phyloP scores from a whole-genome alignment of 2,113 vertebrate species.

The Tursiops truncatus region DNA sequence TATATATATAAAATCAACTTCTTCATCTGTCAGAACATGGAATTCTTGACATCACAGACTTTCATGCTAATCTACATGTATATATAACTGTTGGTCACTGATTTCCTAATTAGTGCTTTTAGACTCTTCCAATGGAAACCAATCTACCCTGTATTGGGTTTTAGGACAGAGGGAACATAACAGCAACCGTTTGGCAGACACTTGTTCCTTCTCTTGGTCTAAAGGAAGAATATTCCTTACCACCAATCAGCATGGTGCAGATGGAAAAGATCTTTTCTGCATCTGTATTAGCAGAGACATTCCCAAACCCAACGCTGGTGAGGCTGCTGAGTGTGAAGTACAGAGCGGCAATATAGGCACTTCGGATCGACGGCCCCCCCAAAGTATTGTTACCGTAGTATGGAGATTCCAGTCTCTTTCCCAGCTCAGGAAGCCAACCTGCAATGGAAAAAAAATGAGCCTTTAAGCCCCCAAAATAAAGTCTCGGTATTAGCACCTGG shows the following conservation, averaged over 20 bases:
- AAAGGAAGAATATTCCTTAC: constrained; percentile 79
- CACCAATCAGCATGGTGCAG: constrained; percentile 98
- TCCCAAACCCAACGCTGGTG: constrained; percentile 98
- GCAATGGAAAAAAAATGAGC: constrained; percentile 18
- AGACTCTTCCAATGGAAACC: not conserved
- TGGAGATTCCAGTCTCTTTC: constrained; percentile 95
- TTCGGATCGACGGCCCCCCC: constrained; percentile 92
- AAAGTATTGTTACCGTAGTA: constrained; percentile 89
- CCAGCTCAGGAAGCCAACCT: constrained; percentile 98
- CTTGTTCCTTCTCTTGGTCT: not conserved
- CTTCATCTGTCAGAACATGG: not conserved
- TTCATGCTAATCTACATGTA: not conserved
- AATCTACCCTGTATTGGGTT: not conserved
- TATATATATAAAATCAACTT: not conserved
- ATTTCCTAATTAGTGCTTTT: not conserved
- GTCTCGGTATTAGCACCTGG: too few species aligned
- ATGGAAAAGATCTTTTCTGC: constrained; percentile 99
- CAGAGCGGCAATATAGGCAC: constrained; percentile 95
- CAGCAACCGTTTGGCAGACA: accelerated
- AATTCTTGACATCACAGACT: not conserved
- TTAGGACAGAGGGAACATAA: not conserved
- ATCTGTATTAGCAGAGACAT: constrained; percentile 97
- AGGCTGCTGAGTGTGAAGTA: constrained; percentile 99
- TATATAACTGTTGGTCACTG: not conserved
- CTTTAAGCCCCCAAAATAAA: not conserved